Conservation (phyloP, 2,888 invertebrate genomes). For the Cerceris rybyensis region DNA sequence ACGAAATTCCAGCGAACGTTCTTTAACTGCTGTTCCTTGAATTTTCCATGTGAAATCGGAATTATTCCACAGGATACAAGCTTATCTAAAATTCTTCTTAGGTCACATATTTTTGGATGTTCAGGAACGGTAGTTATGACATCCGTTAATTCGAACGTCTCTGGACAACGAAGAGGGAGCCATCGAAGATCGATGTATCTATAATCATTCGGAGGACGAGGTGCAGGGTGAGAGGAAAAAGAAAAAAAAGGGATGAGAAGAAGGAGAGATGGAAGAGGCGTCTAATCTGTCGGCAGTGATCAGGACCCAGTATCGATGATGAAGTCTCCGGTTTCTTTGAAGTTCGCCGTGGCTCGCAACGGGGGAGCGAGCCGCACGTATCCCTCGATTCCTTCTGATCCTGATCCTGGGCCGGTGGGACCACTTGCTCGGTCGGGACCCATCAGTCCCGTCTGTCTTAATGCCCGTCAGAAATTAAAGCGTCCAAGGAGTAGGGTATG, state of each 20-base stretch:
- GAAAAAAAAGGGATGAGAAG: conserved; percentile 5
- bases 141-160: conserved; percentile 24
- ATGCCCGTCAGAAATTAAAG: conserved; percentile 76
- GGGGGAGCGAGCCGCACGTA: conserved; percentile 74
- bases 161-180: conserved; percentile 19
- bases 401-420: conserved; percentile 69
- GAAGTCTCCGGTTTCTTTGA: conserved; percentile 80
- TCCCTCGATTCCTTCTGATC: conserved; percentile 70
- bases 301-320: conserved; percentile 80
- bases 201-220: conserved; percentile 46
- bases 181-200: conserved; percentile 57
- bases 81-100: not conserved
- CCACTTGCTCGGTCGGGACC: conserved; percentile 72
- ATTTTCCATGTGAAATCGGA: too few species aligned
- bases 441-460: conserved; percentile 73
- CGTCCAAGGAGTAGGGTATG: conserved; percentile 17
- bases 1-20: too few species aligned
- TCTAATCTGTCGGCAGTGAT: conserved; percentile 81
- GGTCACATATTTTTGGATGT: not conserved
- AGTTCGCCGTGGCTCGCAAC: conserved; percentile 77
- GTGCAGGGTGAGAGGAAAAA: not conserved
- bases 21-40: too few species aligned
- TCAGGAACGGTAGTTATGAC: conserved; percentile 34
- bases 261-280: conserved; percentile 71
- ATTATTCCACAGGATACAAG: too few species aligned